These are phyloP conservation scores for Enteromius radiatus DNA, from an alignment of 2,797 vertebrate genomes.

Conservation along the genomic window DNA sequence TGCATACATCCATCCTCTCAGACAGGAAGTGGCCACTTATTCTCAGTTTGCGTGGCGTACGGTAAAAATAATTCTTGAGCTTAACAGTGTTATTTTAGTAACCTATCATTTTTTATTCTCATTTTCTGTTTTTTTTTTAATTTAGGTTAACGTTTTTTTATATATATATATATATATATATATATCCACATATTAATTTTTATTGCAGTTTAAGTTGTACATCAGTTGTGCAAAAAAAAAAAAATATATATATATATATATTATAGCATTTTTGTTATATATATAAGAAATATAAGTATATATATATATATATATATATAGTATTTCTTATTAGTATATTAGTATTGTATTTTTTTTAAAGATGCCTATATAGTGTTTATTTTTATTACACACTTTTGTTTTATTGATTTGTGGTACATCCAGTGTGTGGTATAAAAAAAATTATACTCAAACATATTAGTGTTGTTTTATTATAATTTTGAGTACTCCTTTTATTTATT, in stretches of 20 bases:
- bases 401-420: background rate
- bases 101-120: background rate
- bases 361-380: background rate
- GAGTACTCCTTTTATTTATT: background rate
- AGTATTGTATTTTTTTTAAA: background rate
- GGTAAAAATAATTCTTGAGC: slow-evolving; percentile 2
- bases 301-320: no score
- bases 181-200: background rate
- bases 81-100: background rate
- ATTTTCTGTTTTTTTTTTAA: background rate
- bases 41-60: background rate
- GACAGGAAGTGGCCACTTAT: slow-evolving; percentile 33
- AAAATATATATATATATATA: no score
- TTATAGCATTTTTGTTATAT: no score
- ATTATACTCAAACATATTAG: background rate
- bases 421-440: background rate
- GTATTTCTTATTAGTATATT: background rate
- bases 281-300: no score
- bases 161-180: background rate
- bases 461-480: background rate
- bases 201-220: background rate
- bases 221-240: background rate
- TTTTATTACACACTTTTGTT: background rate
- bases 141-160: background rate
- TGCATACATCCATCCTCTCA: slow-evolving; percentile 7